Percentiles rank a stretch among this genome's conserved stretches.
Evolutionary conservation across 2,888 invertebrate genomes (phyloP).

Genomic region (Mesorhabditis spiculigera): DNA sequence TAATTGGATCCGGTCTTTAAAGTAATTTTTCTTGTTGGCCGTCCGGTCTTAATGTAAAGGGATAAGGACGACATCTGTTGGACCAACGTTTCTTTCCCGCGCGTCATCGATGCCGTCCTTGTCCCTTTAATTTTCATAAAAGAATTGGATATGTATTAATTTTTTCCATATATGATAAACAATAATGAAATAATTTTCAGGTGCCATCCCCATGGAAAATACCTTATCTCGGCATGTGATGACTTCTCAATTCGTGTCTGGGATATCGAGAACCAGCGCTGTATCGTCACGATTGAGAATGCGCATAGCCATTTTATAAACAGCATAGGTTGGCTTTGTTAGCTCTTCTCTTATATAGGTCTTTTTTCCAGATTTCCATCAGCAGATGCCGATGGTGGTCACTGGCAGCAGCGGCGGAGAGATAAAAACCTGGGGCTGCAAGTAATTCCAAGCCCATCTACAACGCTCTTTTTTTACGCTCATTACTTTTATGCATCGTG

Average conservation of each 20-base stretch:
- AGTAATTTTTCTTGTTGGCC: too few relatives aligned
- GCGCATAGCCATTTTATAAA: background rate
- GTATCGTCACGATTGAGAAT: background rate
- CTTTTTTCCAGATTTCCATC: background rate
- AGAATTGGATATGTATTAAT: too few relatives aligned
- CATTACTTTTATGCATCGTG: too few relatives aligned
- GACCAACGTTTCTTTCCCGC: too few relatives aligned
- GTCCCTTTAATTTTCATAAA: too few relatives aligned
- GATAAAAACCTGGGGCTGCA: background rate
- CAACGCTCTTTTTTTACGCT: too few relatives aligned
- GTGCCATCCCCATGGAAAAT: background rate
- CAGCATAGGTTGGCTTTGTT: too few relatives aligned
- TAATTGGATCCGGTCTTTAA: background rate
- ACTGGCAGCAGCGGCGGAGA: background rate
- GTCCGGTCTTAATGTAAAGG: too few relatives aligned
- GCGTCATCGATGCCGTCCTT: too few relatives aligned
- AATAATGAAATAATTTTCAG: background rate
- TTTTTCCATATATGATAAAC: too few relatives aligned
- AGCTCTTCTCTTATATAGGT: too few relatives aligned
- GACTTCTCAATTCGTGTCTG: background rate
- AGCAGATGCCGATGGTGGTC: background rate
- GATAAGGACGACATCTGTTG: too few relatives aligned
- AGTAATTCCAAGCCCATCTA: background rate
- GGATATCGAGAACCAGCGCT: background rate
- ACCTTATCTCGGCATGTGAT: constrained; percentile 37